Evolutionary conservation across 2,797 vertebrate genomes (phyloP).

Genomic region (Poecilia wingei): DNA sequence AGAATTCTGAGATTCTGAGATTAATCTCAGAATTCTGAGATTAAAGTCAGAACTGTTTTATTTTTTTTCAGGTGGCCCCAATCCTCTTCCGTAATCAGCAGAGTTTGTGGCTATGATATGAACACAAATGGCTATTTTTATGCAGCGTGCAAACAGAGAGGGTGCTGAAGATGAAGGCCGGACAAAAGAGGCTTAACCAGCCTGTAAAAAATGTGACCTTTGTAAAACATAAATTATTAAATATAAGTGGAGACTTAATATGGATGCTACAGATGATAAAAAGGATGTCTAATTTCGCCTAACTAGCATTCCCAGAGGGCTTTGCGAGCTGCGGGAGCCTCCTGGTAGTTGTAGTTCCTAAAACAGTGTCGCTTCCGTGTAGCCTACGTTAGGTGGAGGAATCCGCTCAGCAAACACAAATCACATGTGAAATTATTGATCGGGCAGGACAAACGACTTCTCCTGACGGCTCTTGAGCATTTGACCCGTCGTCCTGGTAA

Average conservation of each 20-base stretch:
- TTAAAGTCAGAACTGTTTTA: too few species aligned
- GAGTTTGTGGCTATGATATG: too few species aligned
- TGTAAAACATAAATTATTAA: neutral
- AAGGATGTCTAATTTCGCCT: neutral
- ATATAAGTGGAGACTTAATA: neutral
- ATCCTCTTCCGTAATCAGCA: neutral
- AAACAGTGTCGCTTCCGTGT: slow-evolving; percentile 63
- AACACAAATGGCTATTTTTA: neutral
- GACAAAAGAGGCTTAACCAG: neutral
- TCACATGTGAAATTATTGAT: slow-evolving; percentile 81
- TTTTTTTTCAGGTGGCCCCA: too few species aligned
- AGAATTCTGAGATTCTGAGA: too few species aligned
- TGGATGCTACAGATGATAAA: neutral
- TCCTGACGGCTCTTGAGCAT: slow-evolving; percentile 9
- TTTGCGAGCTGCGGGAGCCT: neutral
- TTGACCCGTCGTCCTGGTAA: neutral
- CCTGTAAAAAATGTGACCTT: neutral
- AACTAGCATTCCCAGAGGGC: slow-evolving; percentile 60
- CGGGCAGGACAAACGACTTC: slow-evolving; percentile 73
- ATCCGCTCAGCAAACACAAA: slow-evolving; percentile 77
- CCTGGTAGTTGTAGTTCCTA: slow-evolving; percentile 76
- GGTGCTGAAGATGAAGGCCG: neutral
- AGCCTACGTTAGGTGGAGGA: slow-evolving; percentile 70
- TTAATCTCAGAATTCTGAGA: too few species aligned
- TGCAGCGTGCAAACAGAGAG: neutral